Base-by-base conservation (phyloP, 2,888 invertebrate genomes). In the Copidosoma aretas region DNA sequence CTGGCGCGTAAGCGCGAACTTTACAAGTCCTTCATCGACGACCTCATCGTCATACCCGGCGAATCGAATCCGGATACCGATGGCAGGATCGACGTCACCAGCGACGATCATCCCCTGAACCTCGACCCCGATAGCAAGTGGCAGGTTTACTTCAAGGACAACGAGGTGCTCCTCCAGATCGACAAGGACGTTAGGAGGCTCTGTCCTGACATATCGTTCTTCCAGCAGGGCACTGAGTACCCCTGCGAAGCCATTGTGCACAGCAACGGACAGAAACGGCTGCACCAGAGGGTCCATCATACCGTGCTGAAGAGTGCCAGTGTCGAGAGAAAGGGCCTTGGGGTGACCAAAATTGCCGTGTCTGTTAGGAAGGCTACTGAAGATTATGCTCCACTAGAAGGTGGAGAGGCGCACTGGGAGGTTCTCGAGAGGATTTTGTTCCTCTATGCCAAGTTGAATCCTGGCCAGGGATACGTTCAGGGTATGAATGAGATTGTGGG, bases 401-500 rank as follows among this genome's bases (percentile, higher is more conserved):
- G 97, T 0, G 91, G 92, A 76, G 97, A 98, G 84, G 97, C 97
- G 0, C 98, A 98, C 82, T 98, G 98, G 98, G 98, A 99, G 85
- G 97, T 98, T 4, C 94, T 97, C 0, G 97, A 99, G 82, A 87
- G 99, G 71, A 95, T 99, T 83, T 86, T 99, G 68, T 99, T 99
- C 85, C 88, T 99, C 0, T 99, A 98, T 83, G 97, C 97, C 0
- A 99, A 99, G 86, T 87, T 98, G 17, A 99, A 99, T 87, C 97
- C 98, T 0, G 98, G 98, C 0, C 97, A 98, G 81, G 92, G 97
- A 15, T 94, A 95, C 81, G 95, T 95, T 0, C 94, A 98, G 86
- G 99, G 99, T 64, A 99, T 99, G 98, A 99, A 99, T 86, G 99
- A 99, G 85, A 97, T 99, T 77, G 91, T 99, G 56, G 99, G 98